A percentile compares a stretch with the other conserved stretches of the same genome.
phyloP scores from a whole-genome alignment of 1,140 invertebrate species.

The Eufriesea mexicana region DNA sequence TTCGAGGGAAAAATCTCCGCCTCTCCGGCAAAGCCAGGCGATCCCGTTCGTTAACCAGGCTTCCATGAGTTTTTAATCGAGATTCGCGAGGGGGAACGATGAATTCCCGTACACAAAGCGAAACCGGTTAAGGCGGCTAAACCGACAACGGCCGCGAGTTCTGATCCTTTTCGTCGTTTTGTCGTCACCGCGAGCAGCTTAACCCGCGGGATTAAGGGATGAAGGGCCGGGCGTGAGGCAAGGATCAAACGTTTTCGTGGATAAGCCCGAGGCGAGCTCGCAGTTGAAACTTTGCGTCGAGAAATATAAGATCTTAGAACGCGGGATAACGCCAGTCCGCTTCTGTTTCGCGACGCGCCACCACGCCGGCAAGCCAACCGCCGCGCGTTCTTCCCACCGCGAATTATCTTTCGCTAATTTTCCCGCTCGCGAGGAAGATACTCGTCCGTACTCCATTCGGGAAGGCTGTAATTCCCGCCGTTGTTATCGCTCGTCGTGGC shows the following conservation, averaged over 20 bases:
- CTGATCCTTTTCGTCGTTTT: slow-evolving; percentile 61
- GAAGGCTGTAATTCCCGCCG: neutral
- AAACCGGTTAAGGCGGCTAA: neutral
- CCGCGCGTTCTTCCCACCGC: too few species aligned
- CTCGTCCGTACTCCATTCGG: neutral
- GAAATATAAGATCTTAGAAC: slow-evolving; percentile 39
- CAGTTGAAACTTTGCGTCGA: slow-evolving; percentile 40
- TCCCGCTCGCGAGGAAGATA: neutral
- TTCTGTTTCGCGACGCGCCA: neutral
- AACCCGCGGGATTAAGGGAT: slow-evolving; percentile 64
- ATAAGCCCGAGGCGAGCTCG: slow-evolving; percentile 51
- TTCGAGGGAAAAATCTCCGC: neutral
- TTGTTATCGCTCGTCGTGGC: too few species aligned
- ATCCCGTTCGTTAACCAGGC: neutral
- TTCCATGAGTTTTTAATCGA: slow-evolving; percentile 20
- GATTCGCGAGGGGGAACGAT: neutral
- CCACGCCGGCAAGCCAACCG: neutral
- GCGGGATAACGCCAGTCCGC: neutral
- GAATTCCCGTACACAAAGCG: slow-evolving; percentile 28
- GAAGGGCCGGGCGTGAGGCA: slow-evolving; percentile 49
- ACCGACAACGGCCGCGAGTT: neutral
- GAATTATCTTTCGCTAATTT: neutral
- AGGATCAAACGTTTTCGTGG: slow-evolving; percentile 65
- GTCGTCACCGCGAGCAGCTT: slow-evolving; percentile 64
- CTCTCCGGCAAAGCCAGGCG: neutral